Evolutionary conservation across 2,113 vertebrate species (phyloP).

Genomic region (Trichechus manatus): DNA sequence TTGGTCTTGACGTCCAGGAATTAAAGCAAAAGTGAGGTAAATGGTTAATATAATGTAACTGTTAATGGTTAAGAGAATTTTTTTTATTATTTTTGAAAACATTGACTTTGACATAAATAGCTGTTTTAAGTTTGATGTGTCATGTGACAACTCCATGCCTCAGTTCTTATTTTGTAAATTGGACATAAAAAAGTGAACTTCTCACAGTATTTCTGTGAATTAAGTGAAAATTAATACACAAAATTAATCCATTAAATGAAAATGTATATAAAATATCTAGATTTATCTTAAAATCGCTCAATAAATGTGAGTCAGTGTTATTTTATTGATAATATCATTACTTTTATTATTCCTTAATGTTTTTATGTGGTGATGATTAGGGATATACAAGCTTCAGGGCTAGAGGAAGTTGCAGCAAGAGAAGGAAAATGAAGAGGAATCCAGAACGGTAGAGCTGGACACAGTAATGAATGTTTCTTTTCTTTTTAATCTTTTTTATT

Average conservation of each 20-base stretch:
- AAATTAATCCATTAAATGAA: neutral
- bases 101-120: neutral
- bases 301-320: neutral
- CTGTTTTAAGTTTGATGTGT: neutral
- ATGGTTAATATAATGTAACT: neutral
- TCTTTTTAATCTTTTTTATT: neutral
- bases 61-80: neutral
- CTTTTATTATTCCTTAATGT: neutral
- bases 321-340: neutral
- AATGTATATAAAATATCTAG: neutral
- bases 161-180: slow-evolving; percentile 10
- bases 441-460: neutral
- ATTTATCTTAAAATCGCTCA: neutral
- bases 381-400: neutral
- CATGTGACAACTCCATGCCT: neutral
- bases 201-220: neutral
- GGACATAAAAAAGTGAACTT: neutral
- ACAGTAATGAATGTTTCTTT: neutral
- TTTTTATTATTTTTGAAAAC: neutral
- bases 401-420: neutral
- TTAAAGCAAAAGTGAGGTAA: no score
- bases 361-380: neutral
- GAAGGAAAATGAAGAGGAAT: neutral
- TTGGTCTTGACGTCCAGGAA: neutral
- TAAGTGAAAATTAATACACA: neutral